These are phyloP conservation scores for Eurytoma adleriae DNA, from an alignment of 2,888 invertebrate genomes.

Conservation along the genomic window DNA sequence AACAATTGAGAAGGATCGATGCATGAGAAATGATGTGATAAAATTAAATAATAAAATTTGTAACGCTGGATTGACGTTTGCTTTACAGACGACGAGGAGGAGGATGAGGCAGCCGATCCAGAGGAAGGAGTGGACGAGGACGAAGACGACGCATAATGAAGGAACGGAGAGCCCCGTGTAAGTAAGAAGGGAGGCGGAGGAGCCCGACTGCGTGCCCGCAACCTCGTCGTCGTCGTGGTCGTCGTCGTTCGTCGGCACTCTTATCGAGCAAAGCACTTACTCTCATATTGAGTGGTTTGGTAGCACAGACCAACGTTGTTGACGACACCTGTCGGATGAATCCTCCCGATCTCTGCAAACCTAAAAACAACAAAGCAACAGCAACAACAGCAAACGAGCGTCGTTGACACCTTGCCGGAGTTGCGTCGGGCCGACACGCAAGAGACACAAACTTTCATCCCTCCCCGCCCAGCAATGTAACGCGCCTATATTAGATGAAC, in stretches of 20 bases:
- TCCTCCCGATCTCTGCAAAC: slow-evolving; percentile 69
- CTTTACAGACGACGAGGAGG: slow-evolving; percentile 71
- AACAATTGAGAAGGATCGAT: too few relatives aligned
- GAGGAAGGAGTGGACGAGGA: slow-evolving; percentile 71
- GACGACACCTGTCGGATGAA: slow-evolving; percentile 68
- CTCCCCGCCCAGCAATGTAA: slow-evolving; percentile 4
- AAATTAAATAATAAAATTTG: neutral
- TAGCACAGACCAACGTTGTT: slow-evolving; percentile 67
- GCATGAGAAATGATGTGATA: neutral
- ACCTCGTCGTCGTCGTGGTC: slow-evolving; percentile 50
- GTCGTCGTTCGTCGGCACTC: slow-evolving; percentile 66
- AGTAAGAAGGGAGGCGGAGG: slow-evolving; percentile 71
- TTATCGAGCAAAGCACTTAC: slow-evolving; percentile 70
- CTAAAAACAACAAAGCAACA: slow-evolving; percentile 57
- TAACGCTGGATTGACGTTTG: neutral
- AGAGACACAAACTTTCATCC: slow-evolving; percentile 8
- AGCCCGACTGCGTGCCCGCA: slow-evolving; percentile 66
- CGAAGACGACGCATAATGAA: slow-evolving; percentile 75
- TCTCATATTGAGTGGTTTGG: slow-evolving; percentile 75
- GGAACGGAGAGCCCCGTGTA: slow-evolving; percentile 68
- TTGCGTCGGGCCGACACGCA: slow-evolving; percentile 72
- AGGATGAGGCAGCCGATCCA: slow-evolving; percentile 69
- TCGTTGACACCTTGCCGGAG: slow-evolving; percentile 71
- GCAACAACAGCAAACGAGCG: slow-evolving; percentile 55
- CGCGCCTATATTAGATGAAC: slow-evolving; percentile 27